A percentile compares a stretch with the other conserved stretches of the same genome.
Evolutionary conservation across 2,113 vertebrate species (phyloP).

Genomic region (Lycocorax pyrrhopterus): DNA sequence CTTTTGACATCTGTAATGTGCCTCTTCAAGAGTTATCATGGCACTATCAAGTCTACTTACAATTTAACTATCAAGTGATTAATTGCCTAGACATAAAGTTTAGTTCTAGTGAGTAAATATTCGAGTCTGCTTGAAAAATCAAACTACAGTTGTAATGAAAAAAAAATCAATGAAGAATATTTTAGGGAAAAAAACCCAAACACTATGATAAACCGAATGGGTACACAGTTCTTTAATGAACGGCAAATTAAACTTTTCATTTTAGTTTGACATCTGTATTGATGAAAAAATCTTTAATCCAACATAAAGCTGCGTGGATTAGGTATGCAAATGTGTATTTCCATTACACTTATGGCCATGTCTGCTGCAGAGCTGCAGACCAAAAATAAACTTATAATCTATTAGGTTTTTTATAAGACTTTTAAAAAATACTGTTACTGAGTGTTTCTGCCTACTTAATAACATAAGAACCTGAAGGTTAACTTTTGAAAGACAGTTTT

Average conservation of each 20-base stretch:
- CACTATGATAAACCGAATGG: background rate
- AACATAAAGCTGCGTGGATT: background rate
- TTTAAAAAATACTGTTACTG: background rate
- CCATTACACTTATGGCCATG: background rate
- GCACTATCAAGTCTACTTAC: background rate
- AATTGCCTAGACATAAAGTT: conserved; percentile 19
- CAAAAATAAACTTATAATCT: background rate
- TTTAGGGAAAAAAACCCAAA: background rate
- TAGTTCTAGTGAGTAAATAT: background rate
- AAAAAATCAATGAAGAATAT: background rate
- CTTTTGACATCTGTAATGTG: background rate
- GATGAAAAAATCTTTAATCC: background rate
- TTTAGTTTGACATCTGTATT: background rate
- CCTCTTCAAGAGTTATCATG: background rate
- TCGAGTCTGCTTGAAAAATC: background rate
- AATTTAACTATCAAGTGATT: background rate
- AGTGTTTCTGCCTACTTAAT: background rate
- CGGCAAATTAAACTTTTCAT: background rate
- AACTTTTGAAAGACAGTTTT: background rate
- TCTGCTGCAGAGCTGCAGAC: background rate
- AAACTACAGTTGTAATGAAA: background rate
- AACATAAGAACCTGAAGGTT: background rate
- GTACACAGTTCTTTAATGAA: background rate
- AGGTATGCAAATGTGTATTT: background rate
- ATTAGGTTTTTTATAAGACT: background rate